A percentile compares a stretch with the other conserved stretches of the same genome.
Evolutionary conservation across 2,797 vertebrate genomes (phyloP).

Genomic region (Taenioides sp.): DNA sequence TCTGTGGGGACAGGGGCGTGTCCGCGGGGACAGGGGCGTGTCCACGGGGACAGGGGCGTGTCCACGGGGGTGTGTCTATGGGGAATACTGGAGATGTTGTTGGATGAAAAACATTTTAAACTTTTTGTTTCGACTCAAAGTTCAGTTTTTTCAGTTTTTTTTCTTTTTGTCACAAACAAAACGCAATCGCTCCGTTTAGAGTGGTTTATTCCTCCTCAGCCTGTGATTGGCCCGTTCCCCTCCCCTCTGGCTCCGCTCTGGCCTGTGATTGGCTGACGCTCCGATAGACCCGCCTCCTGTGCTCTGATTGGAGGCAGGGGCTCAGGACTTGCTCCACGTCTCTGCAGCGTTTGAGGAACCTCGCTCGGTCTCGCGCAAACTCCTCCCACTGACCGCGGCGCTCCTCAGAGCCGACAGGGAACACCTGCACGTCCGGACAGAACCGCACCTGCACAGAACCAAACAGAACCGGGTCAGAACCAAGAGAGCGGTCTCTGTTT

Average conservation of each 20-base stretch:
- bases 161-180: no score
- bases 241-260: no score
- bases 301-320: slow-evolving; percentile 81
- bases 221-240: no score
- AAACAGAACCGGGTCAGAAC: neutral
- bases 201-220: neutral
- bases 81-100: no score
- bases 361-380: slow-evolving; percentile 86
- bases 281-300: slow-evolving; percentile 46
- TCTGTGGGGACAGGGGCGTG: no score
- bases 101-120: no score
- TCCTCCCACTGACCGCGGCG: slow-evolving; percentile 92
- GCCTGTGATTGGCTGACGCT: neutral
- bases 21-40: no score
- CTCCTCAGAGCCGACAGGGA: slow-evolving; percentile 88
- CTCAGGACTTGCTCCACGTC: slow-evolving; percentile 88
- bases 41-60: no score
- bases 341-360: slow-evolving; percentile 88
- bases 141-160: no score
- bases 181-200: no score
- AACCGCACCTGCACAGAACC: slow-evolving; percentile 85
- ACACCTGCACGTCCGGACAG: slow-evolving; percentile 87
- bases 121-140: no score
- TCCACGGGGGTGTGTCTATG: no score
- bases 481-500: neutral